A percentile compares a stretch with the other conserved stretches of the same genome.
Conservation (phyloP, 1,140 invertebrate species). For the Tribolium castaneum region DNA sequence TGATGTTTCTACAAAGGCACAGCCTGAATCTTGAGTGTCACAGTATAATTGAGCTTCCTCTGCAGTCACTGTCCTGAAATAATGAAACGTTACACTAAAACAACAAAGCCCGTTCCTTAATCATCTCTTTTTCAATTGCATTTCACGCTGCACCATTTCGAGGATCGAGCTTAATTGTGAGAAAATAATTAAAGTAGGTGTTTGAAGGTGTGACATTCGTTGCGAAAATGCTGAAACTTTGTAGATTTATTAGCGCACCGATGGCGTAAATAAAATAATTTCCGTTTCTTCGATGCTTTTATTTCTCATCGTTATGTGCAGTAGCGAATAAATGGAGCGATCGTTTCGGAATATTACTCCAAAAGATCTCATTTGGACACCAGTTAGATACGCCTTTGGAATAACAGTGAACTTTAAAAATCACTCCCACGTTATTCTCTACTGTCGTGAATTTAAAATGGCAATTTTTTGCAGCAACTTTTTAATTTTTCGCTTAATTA, state of each 20-base stretch:
- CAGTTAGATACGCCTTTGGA: background rate
- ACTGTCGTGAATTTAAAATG: background rate
- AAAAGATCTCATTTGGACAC: conserved; percentile 2
- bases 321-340: background rate
- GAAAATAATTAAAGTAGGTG: conserved; percentile 8
- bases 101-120: background rate
- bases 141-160: background rate
- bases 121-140: conserved; percentile 11
- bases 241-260: background rate
- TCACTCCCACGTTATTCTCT: conserved; percentile 7
- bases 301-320: background rate
- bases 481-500: conserved; percentile 6
- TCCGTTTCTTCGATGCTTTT: conserved; percentile 11
- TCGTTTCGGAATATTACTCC: conserved; percentile 12
- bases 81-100: conserved; percentile 7
- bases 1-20: conserved; percentile 84
- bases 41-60: conserved; percentile 79
- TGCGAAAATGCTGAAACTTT: background rate
- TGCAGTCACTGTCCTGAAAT: conserved; percentile 73
- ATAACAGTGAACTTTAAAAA: background rate
- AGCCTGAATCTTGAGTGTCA: conserved; percentile 75
- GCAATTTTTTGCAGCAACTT: background rate
- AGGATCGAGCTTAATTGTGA: background rate
- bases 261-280: conserved; percentile 2
- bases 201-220: background rate